A percentile compares a stretch with the other conserved stretches of the same genome.
Evolutionary conservation across 2,113 vertebrate genomes (phyloP).

Genomic region (Dinomys branickii): DNA sequence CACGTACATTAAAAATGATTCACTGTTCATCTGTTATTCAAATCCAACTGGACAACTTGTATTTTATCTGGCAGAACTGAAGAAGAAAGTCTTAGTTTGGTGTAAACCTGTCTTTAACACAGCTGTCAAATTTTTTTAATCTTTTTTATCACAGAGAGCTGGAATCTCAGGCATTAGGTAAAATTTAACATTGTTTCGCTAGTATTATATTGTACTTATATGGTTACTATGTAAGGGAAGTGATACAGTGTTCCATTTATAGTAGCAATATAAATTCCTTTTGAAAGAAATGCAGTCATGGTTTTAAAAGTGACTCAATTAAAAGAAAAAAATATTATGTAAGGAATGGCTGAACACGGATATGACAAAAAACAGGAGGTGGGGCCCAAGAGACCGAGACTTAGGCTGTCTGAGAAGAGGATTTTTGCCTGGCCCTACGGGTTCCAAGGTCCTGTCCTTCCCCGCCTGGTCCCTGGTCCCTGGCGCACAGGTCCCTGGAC

Average conservation of each 20-base stretch:
- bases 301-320: conserved; percentile 33
- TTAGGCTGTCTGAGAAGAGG: neutral
- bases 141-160: neutral
- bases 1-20: conserved; percentile 12
- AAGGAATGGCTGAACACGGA: conserved; percentile 28
- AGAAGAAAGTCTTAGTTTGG: neutral
- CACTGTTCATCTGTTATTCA: neutral
- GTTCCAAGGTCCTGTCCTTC: neutral
- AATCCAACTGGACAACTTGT: neutral
- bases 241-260: neutral
- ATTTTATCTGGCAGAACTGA: neutral
- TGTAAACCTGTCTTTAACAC: neutral
- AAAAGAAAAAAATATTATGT: conserved; percentile 3
- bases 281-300: conserved; percentile 44
- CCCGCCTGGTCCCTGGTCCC: neutral
- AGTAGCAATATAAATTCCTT: conserved; percentile 35
- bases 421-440: neutral
- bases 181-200: neutral
- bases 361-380: neutral
- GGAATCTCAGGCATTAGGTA: neutral
- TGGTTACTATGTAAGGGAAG: neutral
- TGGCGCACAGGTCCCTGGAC: neutral
- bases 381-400: neutral
- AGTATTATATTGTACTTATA: conserved; percentile 1
- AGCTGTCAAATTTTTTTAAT: neutral